A percentile compares a stretch with the other conserved stretches of the same genome.
phyloP scores from a whole-genome alignment of 2,888 invertebrate species.

The Cosmia pyralina region DNA sequence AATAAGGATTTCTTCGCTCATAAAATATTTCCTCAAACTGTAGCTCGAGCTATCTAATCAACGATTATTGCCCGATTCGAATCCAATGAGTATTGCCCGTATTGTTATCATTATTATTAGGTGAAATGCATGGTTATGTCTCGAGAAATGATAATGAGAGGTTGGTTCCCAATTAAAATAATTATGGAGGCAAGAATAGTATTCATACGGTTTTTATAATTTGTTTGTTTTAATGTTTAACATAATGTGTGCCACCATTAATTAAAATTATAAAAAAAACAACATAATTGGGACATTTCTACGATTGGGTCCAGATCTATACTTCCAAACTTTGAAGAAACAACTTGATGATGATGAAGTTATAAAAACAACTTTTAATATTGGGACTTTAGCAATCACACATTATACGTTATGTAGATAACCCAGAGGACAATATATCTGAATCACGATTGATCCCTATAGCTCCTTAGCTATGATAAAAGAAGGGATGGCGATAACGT shows the following conservation, averaged over 20 bases:
- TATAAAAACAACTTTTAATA: no score
- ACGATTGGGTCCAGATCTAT: no score
- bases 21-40: conserved; percentile 6
- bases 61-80: conserved; percentile 13
- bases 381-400: background rate
- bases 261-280: background rate
- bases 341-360: no score
- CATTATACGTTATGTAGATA: no score
- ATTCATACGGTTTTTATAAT: background rate
- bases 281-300: no score
- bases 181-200: background rate
- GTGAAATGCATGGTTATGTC: no score
- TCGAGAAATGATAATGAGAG: background rate
- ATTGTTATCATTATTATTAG: background rate
- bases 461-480: no score
- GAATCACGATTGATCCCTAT: conserved; percentile 1
- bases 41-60: conserved; percentile 12
- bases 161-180: background rate
- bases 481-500: no score
- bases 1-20: background rate
- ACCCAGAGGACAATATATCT: conserved; percentile 1
- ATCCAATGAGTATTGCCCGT: conserved; percentile 7
- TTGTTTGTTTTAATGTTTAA: background rate
- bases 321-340: no score
- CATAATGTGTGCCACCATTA: background rate